Conservation (phyloP, 2,888 invertebrate species). For the Plemyria rubiginata region DNA sequence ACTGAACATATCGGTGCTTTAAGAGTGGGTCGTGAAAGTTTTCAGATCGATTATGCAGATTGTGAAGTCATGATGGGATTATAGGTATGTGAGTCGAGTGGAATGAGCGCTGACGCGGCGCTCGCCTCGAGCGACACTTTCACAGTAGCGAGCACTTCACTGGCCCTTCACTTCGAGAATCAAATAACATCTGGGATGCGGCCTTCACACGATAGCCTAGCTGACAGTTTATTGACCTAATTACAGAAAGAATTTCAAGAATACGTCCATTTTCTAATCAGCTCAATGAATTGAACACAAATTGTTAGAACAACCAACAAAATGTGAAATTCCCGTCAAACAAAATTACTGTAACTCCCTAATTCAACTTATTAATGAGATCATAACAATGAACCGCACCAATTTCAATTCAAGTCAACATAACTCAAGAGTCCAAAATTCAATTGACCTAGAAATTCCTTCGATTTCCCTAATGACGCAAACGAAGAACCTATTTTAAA, state of each 20-base stretch:
- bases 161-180: constrained; percentile 41
- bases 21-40: constrained; percentile 23
- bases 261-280: not conserved
- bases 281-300: not conserved
- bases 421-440: constrained; percentile 26
- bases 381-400: constrained; percentile 18
- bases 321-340: constrained; percentile 2
- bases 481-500: constrained; percentile 33
- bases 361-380: constrained; percentile 14
- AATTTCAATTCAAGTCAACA: constrained; percentile 27
- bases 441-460: constrained; percentile 28
- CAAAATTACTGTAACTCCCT: not conserved
- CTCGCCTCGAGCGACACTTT: constrained; percentile 43
- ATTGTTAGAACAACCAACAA: not conserved
- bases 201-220: constrained; percentile 33
- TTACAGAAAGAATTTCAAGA: constrained; percentile 4
- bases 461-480: constrained; percentile 35
- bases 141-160: constrained; percentile 31
- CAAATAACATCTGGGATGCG: constrained; percentile 42
- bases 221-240: constrained; percentile 31
- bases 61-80: constrained; percentile 44
- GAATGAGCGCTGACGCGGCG: constrained; percentile 48
- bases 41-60: constrained; percentile 40
- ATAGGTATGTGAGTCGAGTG: constrained; percentile 48
- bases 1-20: constrained; percentile 16